phyloP scores from a whole-genome alignment of 2,888 invertebrate species.

The Pristionchus fissidentatus region DNA sequence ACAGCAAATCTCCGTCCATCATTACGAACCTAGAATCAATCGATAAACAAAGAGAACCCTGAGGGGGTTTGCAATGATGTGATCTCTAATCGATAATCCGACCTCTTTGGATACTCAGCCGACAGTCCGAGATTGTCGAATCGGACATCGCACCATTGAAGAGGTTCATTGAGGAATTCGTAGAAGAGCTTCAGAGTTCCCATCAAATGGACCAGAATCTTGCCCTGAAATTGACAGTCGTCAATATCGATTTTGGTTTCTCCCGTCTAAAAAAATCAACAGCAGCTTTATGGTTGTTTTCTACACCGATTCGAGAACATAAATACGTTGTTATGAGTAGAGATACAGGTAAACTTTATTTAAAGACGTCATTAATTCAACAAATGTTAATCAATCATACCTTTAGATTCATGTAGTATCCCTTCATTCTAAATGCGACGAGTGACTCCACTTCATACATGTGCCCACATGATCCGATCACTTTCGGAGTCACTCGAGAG shows the following conservation, averaged over 20 bases:
- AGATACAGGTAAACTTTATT: neutral
- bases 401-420: slow-evolving; percentile 75
- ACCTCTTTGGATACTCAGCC: slow-evolving; percentile 74
- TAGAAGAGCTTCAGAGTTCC: slow-evolving; percentile 75
- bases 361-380: neutral
- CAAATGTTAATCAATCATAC: slow-evolving; percentile 15
- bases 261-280: too few species aligned
- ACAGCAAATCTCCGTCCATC: slow-evolving; percentile 75
- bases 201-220: slow-evolving; percentile 76
- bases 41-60: neutral
- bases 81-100: slow-evolving; percentile 14
- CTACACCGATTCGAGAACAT: too few species aligned
- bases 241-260: neutral
- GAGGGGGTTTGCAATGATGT: neutral
- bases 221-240: slow-evolving; percentile 58
- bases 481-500: slow-evolving; percentile 73
- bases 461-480: slow-evolving; percentile 77
- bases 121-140: slow-evolving; percentile 75
- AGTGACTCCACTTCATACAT: slow-evolving; percentile 77
- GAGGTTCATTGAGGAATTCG: slow-evolving; percentile 76
- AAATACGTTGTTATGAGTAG: too few species aligned
- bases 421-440: slow-evolving; percentile 73
- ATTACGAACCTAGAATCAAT: slow-evolving; percentile 67
- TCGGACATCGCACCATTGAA: slow-evolving; percentile 78
- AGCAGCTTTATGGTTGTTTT: too few species aligned